phyloP scores from a whole-genome alignment of 2,113 vertebrate species.

The Silurus glanis region DNA sequence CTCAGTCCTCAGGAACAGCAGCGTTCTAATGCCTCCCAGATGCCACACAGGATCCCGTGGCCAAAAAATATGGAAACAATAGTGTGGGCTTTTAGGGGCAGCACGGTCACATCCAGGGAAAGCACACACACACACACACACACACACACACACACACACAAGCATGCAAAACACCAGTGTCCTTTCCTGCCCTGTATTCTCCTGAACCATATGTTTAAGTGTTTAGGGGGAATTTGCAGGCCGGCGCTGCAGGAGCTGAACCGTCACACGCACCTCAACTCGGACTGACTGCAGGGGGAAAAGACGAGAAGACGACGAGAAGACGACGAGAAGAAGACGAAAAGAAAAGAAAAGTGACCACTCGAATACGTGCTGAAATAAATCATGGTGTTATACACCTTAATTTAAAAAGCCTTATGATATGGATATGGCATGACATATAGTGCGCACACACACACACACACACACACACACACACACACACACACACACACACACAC shows the following conservation, averaged over 20 bases:
- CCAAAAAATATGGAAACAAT: slow-evolving; percentile 64
- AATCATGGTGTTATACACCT: not conserved
- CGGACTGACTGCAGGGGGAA: not conserved
- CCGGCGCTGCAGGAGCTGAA: slow-evolving; percentile 41
- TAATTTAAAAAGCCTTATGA: too few relatives aligned
- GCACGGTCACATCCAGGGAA: slow-evolving; percentile 47
- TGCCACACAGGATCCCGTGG: slow-evolving; percentile 60
- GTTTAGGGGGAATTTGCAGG: slow-evolving; percentile 40
- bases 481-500: too few relatives aligned
- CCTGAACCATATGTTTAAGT: slow-evolving; percentile 39
- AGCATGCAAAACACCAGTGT: slow-evolving; percentile 1
- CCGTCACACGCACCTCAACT: slow-evolving; percentile 43
- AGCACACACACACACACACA: slow-evolving; percentile 4
- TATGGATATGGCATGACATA: not conserved
- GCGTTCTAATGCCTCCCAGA: slow-evolving; percentile 64
- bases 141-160: slow-evolving; percentile 25
- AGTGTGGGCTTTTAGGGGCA: slow-evolving; percentile 50
- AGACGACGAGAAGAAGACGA: not conserved
- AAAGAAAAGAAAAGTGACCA: not conserved
- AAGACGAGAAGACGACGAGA: not conserved
- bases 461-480: too few relatives aligned
- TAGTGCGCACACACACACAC: too few relatives aligned
- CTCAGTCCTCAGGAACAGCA: slow-evolving; percentile 56
- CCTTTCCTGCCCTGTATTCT: slow-evolving; percentile 36
- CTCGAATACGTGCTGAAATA: not conserved